Evolutionary conservation across 2,113 vertebrate genomes (phyloP).

Genomic region (Furnarius figulus): DNA sequence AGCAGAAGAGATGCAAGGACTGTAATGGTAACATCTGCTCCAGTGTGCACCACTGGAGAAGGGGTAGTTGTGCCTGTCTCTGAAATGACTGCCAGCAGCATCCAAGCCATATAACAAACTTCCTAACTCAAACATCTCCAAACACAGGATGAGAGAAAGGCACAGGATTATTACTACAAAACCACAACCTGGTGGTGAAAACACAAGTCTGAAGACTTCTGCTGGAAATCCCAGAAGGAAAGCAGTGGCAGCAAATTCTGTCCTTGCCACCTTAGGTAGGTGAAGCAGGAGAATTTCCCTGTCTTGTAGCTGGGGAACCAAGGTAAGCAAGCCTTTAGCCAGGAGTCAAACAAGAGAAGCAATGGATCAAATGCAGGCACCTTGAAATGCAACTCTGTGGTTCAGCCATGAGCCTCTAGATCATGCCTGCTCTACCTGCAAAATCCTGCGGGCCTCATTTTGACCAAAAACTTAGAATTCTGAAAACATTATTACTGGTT

Average conservation of each 20-base stretch:
- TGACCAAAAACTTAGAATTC: not conserved
- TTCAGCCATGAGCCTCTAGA: not conserved
- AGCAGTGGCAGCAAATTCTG: not conserved
- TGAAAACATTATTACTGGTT: not conserved
- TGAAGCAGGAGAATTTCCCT: not conserved
- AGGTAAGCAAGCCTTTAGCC: not conserved
- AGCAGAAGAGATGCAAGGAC: not conserved
- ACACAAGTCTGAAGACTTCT: not conserved
- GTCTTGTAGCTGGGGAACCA: not conserved
- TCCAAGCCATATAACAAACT: not conserved
- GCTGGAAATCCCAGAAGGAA: not conserved
- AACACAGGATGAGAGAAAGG: not conserved
- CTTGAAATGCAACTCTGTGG: not conserved
- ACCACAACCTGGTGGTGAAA: accelerated
- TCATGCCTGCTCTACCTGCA: accelerated
- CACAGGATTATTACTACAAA: not conserved
- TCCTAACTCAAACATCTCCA: not conserved
- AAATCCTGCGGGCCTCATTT: not conserved
- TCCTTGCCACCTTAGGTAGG: not conserved
- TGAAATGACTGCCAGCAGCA: not conserved
- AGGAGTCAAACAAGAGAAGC: not conserved
- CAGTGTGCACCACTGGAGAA: not conserved
- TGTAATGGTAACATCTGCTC: conserved; percentile 30
- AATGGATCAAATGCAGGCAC: accelerated
- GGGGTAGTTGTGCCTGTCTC: not conserved